Evolutionary conservation across 2,888 invertebrate species (phyloP).

Genomic region (Melanotus villosus): DNA sequence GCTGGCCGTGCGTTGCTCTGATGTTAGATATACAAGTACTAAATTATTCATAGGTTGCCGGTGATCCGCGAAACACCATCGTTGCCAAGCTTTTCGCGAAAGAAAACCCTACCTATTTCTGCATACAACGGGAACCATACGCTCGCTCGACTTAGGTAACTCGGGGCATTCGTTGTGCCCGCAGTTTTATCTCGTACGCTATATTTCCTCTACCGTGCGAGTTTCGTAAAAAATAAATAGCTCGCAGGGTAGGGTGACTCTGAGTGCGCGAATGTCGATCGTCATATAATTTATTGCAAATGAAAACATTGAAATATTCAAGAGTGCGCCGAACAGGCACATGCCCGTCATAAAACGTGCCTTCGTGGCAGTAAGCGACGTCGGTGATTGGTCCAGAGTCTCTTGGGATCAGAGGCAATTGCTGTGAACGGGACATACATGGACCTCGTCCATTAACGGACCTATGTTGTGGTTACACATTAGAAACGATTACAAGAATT

Average conservation of each 20-base stretch:
- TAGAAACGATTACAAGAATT: conserved; percentile 18
- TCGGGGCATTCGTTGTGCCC: conserved; percentile 31
- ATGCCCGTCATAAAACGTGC: conserved; percentile 50
- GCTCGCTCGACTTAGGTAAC: conserved; percentile 38
- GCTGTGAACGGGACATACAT: conserved; percentile 31
- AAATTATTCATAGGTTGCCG: conserved; percentile 44
- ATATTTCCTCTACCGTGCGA: conserved; percentile 36
- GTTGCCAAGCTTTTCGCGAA: conserved; percentile 22
- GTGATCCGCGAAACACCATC: conserved; percentile 34
- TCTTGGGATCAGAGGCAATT: conserved; percentile 37
- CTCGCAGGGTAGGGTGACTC: conserved; percentile 36
- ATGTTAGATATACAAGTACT: conserved; percentile 32
- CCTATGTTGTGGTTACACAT: conserved; percentile 14
- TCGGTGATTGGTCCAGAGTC: conserved; percentile 34
- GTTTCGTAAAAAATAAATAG: conserved; percentile 44
- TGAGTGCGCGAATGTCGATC: conserved; percentile 43
- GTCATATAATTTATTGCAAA: conserved; percentile 58
- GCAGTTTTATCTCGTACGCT: conserved; percentile 36
- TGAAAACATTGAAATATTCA: conserved; percentile 59
- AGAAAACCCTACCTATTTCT: conserved; percentile 29
- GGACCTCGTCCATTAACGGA: conserved; percentile 19
- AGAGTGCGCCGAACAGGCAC: conserved; percentile 48
- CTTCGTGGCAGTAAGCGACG: conserved; percentile 28
- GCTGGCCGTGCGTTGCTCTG: neutral
- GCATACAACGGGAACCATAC: conserved; percentile 35